Percentiles rank a stretch among this genome's conserved stretches.
Conservation (phyloP, 2,113 vertebrate genomes). For the Thunnus thynnus region DNA sequence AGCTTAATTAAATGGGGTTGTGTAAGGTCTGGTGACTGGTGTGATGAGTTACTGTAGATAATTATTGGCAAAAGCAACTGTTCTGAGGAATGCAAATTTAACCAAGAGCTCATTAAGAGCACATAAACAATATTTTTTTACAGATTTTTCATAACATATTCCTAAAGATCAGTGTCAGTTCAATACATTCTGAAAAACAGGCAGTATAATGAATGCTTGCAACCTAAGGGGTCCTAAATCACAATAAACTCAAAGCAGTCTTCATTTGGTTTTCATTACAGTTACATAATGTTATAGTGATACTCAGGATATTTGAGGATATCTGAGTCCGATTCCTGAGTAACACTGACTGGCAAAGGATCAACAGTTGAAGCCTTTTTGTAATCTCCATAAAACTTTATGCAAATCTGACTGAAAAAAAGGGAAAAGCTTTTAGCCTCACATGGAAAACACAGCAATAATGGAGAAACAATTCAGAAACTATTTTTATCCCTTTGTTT, state of each 20-base stretch:
- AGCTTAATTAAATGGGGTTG: slow-evolving; percentile 62
- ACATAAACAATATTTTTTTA: slow-evolving; percentile 41
- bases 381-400: slow-evolving; percentile 66
- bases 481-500: slow-evolving; percentile 41
- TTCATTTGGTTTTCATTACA: slow-evolving; percentile 31
- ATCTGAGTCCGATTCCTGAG: slow-evolving; percentile 35
- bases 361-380: slow-evolving; percentile 54
- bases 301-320: slow-evolving; percentile 48
- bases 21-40: slow-evolving; percentile 53
- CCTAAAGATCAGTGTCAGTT: slow-evolving; percentile 36
- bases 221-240: slow-evolving; percentile 13
- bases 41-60: slow-evolving; percentile 53
- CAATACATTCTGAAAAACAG: slow-evolving; percentile 17
- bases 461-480: slow-evolving; percentile 62
- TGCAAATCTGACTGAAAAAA: slow-evolving; percentile 53
- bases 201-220: slow-evolving; percentile 25
- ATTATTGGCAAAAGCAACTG: slow-evolving; percentile 55
- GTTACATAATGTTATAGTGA: slow-evolving; percentile 40
- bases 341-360: slow-evolving; percentile 55
- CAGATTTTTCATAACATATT: slow-evolving; percentile 19
- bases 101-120: slow-evolving; percentile 54
- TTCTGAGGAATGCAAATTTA: slow-evolving; percentile 60
- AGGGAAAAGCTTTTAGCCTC: slow-evolving; percentile 6
- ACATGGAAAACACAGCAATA: slow-evolving; percentile 51
- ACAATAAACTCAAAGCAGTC: slow-evolving; percentile 37